Evolutionary conservation across 2,888 invertebrate species (phyloP), one percentile per base, ranked within the genome.

Genomic region (Listrodromus nycthemerus): DNA sequence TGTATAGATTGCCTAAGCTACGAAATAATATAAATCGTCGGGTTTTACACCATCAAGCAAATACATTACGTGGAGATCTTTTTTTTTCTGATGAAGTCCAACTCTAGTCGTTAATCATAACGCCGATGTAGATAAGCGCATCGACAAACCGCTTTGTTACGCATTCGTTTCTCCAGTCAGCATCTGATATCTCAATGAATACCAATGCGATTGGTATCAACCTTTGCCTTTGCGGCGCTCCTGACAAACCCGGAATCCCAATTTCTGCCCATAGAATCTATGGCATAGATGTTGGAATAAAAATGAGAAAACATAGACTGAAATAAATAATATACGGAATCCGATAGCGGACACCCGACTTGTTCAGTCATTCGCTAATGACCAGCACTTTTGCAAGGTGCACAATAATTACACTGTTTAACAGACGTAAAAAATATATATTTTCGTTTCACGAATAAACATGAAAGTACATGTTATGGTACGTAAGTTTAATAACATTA

Each of bases 1-100:
- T 84, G 79, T 83, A 85, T 82, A 85, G 81, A 78, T 78, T 70
- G 84, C 84, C 84, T 84, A 82, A 77, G 80, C 80, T 81, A 78
- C 65, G 63, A 48, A 80, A 80, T 83, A 81, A 84, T 84, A 78
- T 84, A 69, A 27, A 82, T 77, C 76, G 69, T 75, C 81, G 67
- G 77, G 84, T 81, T 84, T 84, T 81, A 81, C 81, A 84, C 84
- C 63, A 30, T 61, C 61, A 83, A 70, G 24, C 63, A 8, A 75
- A 65, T 1, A 30, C 4, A 61, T 7, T n/a, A 10, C 24, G 6
- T 30, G 27, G 30, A 30, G 24, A 61, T 30, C 13, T 1, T 16
- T 27, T 61, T 1, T 30, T 61, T 61, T 61, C 16, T 27, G 7
- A n/a, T 30, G 61, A 61, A 27, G 16, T 27, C 6, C 8, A 19